A percentile compares a stretch with the other conserved stretches of the same genome.
phyloP scores from a whole-genome alignment of 1,140 invertebrate species.

The Leptinotarsa undecemlineata region DNA sequence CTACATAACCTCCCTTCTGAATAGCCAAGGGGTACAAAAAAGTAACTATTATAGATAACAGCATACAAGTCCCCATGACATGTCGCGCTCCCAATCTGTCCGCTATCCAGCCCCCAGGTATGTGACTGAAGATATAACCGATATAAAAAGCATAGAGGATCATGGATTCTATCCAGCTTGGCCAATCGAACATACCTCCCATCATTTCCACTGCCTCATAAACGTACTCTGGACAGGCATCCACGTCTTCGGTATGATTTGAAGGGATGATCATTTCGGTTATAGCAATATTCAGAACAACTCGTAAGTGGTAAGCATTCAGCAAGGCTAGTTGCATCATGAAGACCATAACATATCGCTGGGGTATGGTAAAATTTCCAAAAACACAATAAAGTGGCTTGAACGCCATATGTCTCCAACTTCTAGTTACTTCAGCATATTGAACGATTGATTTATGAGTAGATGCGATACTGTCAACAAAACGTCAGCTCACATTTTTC shows the following conservation, averaged over 20 bases:
- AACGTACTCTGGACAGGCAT: constrained; percentile 7
- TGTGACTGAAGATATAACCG: constrained; percentile 29
- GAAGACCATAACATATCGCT: constrained; percentile 32
- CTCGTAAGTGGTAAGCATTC: constrained; percentile 31
- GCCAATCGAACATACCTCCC: constrained; percentile 31
- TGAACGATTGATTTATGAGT: too few relatives aligned
- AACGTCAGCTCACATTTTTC: too few relatives aligned
- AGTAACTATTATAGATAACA: constrained; percentile 24
- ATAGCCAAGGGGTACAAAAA: constrained; percentile 23
- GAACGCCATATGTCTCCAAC: not conserved
- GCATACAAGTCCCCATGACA: constrained; percentile 28
- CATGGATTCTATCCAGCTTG: constrained; percentile 8
- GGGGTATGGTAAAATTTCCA: constrained; percentile 28
- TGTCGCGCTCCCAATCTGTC: constrained; percentile 34
- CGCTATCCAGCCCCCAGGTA: constrained; percentile 36
- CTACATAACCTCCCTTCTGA: constrained; percentile 16
- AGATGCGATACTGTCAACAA: too few relatives aligned
- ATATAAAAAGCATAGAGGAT: constrained; percentile 31
- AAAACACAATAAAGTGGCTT: constrained; percentile 25
- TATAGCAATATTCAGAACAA: constrained; percentile 38
- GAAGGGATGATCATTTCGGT: constrained; percentile 31
- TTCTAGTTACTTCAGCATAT: too few relatives aligned
- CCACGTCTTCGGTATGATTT: not conserved
- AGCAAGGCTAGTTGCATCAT: constrained; percentile 34
- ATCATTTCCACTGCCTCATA: not conserved